Evolutionary conservation across 2,888 invertebrate species (phyloP).

Genomic region (Toxonevra muliebris): DNA sequence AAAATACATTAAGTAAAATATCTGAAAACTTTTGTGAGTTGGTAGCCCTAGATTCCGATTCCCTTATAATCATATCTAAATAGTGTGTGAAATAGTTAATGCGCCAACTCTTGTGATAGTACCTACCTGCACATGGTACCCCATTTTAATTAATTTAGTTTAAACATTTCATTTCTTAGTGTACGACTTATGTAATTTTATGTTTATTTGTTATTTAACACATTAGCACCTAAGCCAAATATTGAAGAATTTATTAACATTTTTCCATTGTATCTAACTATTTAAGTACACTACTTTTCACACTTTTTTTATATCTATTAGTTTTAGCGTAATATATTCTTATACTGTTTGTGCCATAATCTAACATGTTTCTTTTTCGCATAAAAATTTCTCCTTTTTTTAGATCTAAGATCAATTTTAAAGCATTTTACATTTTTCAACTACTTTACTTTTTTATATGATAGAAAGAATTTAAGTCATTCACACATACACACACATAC

Average conservation of each 20-base stretch:
- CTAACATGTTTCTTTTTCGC: not conserved
- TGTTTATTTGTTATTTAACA: conserved; percentile 15
- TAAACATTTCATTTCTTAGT: too few species aligned
- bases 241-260: conserved; percentile 23
- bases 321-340: too few species aligned
- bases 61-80: not conserved
- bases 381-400: not conserved
- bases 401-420: conserved; percentile 1
- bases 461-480: conserved; percentile 10
- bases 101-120: conserved; percentile 52
- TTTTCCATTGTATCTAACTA: conserved; percentile 2
- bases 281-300: conserved; percentile 8
- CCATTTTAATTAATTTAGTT: too few species aligned
- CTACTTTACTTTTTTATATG: conserved; percentile 18
- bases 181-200: too few species aligned
- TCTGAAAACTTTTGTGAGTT: conserved; percentile 22
- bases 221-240: conserved; percentile 28
- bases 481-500: not conserved
- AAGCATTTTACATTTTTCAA: conserved; percentile 3
- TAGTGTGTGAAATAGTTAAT: not conserved
- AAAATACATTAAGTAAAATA: not conserved
- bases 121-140: conserved; percentile 33
- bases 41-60: not conserved
- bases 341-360: too few species aligned
- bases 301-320: not conserved